Evolutionary conservation across 1,140 invertebrate genomes (phyloP).

Genomic region (Philopotamus ludificatus): DNA sequence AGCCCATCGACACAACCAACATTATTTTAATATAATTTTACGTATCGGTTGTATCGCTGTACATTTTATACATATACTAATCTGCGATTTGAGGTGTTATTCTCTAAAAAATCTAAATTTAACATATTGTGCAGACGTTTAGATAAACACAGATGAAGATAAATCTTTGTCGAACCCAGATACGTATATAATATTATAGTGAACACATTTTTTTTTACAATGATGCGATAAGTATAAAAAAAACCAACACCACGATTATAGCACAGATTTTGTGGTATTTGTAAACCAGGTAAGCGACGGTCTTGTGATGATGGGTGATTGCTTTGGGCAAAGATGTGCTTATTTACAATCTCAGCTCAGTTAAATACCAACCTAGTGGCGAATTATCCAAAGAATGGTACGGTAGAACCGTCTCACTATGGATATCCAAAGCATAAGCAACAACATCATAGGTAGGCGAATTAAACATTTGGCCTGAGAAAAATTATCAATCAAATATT

Average conservation of each 20-base stretch:
- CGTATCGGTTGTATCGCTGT: no score
- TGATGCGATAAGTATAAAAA: not conserved
- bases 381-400: constrained; percentile 58
- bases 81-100: no score
- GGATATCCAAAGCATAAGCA: constrained; percentile 61
- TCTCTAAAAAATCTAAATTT: no score
- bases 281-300: constrained; percentile 30
- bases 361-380: constrained; percentile 41
- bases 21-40: no score
- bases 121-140: no score
- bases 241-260: constrained; percentile 14
- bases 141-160: no score
- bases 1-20: no score
- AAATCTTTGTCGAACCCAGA: no score
- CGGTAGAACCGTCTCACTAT: constrained; percentile 60
- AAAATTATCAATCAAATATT: constrained; percentile 38
- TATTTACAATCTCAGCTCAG: constrained; percentile 32
- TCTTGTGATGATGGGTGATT: constrained; percentile 8
- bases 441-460: constrained; percentile 59
- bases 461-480: constrained; percentile 57
- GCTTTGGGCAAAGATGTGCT: constrained; percentile 8
- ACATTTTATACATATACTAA: no score
- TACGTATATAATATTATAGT: no score
- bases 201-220: no score
- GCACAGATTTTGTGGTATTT: not conserved